Conservation (phyloP, 2,888 invertebrate species). For the Stictocephala bisonia region DNA sequence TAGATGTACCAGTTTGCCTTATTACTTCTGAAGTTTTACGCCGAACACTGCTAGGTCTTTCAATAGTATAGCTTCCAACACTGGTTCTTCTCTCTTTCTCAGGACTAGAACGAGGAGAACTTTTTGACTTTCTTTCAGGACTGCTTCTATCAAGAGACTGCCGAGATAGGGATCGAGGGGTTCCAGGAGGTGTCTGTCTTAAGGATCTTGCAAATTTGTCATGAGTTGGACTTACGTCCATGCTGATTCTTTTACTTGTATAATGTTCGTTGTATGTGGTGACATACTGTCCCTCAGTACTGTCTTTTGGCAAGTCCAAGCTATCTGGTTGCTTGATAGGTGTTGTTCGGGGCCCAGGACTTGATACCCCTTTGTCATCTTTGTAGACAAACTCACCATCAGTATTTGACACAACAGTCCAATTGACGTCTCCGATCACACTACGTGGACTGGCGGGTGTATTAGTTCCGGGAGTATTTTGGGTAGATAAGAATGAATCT, state of each 20-base stretch:
- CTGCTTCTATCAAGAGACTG: conserved; percentile 62
- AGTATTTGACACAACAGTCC: conserved; percentile 57
- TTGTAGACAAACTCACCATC: conserved; percentile 58
- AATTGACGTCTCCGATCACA: conserved; percentile 55
- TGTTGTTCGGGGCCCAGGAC: conserved; percentile 50
- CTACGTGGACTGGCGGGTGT: conserved; percentile 57
- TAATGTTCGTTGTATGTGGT: conserved; percentile 73
- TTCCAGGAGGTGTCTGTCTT: conserved; percentile 70
- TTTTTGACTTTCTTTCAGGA: conserved; percentile 57
- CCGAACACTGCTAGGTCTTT: conserved; percentile 45
- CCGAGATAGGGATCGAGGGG: conserved; percentile 56
- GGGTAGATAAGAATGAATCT: conserved; percentile 60
- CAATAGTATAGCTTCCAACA: conserved; percentile 55
- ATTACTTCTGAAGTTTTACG: conserved; percentile 49
- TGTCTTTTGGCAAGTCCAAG: conserved; percentile 55
- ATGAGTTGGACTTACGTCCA: conserved; percentile 78
- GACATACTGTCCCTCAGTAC: conserved; percentile 66
- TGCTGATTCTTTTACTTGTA: conserved; percentile 69
- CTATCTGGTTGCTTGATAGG: conserved; percentile 50
- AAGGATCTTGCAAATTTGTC: conserved; percentile 81
- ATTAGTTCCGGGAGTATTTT: conserved; percentile 70
- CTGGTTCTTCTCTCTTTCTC: conserved; percentile 55
- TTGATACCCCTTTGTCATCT: conserved; percentile 35
- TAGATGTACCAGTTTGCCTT: conserved; percentile 42
- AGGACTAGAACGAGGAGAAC: conserved; percentile 51